These are phyloP conservation scores for Pteromalus puparum DNA, from an alignment of 1,140 invertebrate species.

Conservation along the genomic window DNA sequence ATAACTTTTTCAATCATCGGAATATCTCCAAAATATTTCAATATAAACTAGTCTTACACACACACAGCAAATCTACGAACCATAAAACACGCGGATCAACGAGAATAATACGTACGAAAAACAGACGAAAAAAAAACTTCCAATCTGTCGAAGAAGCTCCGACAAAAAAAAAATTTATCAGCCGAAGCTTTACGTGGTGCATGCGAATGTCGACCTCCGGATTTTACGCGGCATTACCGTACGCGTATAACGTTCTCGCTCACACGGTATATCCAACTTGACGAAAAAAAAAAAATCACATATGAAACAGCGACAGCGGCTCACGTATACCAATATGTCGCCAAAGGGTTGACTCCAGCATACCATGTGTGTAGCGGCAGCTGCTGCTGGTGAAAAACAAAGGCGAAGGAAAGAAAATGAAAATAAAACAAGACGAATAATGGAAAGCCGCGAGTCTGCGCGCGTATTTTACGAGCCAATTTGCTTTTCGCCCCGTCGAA, in stretches of 20 bases:
- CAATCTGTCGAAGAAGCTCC: background rate
- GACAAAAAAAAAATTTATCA: background rate
- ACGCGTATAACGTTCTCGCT: background rate
- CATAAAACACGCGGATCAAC: background rate
- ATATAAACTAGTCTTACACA: too few species aligned
- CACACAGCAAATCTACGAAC: background rate
- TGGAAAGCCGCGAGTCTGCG: background rate
- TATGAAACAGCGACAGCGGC: background rate
- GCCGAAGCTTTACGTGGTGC: background rate
- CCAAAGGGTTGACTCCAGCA: background rate
- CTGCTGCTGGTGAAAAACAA: background rate
- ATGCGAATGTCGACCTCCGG: background rate
- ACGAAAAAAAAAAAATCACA: background rate
- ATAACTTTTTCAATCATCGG: too few species aligned
- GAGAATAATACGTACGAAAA: background rate
- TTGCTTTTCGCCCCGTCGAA: background rate
- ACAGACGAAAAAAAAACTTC: background rate
- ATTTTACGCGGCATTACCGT: background rate
- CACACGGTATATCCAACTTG: background rate
- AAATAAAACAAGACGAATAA: background rate
- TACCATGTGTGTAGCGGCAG: background rate
- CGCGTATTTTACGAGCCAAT: conserved; percentile 2
- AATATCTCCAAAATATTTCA: background rate
- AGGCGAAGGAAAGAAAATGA: background rate
- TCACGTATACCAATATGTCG: background rate